phyloP scores from a whole-genome alignment of 2,113 vertebrate genomes.

The Girardinichthys multiradiatus region DNA sequence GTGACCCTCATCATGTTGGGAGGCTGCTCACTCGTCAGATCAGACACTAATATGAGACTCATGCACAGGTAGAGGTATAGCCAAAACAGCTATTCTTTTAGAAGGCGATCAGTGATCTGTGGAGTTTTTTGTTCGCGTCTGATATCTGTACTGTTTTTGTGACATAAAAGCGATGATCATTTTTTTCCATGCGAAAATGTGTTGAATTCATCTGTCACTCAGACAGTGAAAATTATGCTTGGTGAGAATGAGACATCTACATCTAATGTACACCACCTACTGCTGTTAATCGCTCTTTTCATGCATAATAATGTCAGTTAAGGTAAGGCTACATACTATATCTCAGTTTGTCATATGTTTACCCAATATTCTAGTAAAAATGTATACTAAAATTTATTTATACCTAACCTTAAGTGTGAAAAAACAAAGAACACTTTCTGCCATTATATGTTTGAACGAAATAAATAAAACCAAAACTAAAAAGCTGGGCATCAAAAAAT shows the following conservation, averaged over 20 bases:
- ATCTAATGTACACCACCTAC: too few species aligned
- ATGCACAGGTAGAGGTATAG: not conserved
- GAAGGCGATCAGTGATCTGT: not conserved
- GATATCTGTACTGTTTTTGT: not conserved
- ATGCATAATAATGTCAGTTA: not conserved
- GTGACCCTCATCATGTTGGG: conserved; percentile 52
- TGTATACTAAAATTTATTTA: too few species aligned
- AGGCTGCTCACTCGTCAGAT: conserved; percentile 55
- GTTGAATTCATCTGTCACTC: not conserved
- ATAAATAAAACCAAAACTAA: too few species aligned
- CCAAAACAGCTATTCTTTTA: not conserved
- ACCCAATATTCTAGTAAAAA: too few species aligned
- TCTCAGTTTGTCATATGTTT: not conserved
- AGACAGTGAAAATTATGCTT: not conserved
- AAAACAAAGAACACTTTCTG: not conserved
- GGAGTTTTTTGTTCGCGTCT: not conserved
- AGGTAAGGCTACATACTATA: not conserved
- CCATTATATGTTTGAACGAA: not conserved
- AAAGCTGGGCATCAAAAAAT: too few species aligned
- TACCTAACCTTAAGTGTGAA: not conserved
- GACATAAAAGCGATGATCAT: not conserved
- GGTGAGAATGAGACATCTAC: not conserved
- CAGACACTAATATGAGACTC: not conserved
- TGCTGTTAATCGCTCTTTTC: too few species aligned
- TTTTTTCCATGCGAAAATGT: not conserved